Evolutionary conservation across 2,888 invertebrate genomes (phyloP), one percentile per base, ranked within the genome.

Genomic region (Diarsia rubi): DNA sequence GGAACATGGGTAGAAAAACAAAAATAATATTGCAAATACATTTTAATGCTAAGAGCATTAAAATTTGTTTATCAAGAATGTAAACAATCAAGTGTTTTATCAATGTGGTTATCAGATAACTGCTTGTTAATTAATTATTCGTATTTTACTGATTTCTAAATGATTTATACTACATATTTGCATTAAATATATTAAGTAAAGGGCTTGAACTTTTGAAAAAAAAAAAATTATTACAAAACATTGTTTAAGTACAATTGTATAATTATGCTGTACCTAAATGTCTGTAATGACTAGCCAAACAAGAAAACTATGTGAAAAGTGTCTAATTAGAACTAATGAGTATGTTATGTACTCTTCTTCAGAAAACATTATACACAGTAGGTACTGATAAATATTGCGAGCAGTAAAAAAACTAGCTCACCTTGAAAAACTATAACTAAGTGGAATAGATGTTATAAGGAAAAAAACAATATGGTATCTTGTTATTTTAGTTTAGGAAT

Each of bases 401-500:
- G 45, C 31, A 44, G 21, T 60, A 82, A 78, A 83, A 71, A 70
- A 79, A 67, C 63, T 67, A 21, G 71, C 21, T 79, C 54, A 83
- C 79, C 83, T 79, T 83, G 83, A 79, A 70, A 79, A 69, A 45
- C 16, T 31, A 45, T 66, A 79, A 63, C 37, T 70, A 3, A 45
- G 37, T 27, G 52, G 27, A 42, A 45, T 45, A 0, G 19, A 21
- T 59, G n/a, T n/a, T n/a, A 24, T 11, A 47, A 27, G 42, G 31
- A 60, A 79, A 78, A 45, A 45, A 9, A 24, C 31, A 44, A 52
- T 80, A 42, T n/a, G 19, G 14, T 57, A 16, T 27, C 21, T 62
- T 52, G 24, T 65, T 27, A 8, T 27, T 24, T 54, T 60, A 73
- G 0, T 54, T 24, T 31, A 60, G 2, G 49, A 27, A 24, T 31